Evolutionary conservation across 2,113 vertebrate species (phyloP).

Genomic region (Serinus canaria): DNA sequence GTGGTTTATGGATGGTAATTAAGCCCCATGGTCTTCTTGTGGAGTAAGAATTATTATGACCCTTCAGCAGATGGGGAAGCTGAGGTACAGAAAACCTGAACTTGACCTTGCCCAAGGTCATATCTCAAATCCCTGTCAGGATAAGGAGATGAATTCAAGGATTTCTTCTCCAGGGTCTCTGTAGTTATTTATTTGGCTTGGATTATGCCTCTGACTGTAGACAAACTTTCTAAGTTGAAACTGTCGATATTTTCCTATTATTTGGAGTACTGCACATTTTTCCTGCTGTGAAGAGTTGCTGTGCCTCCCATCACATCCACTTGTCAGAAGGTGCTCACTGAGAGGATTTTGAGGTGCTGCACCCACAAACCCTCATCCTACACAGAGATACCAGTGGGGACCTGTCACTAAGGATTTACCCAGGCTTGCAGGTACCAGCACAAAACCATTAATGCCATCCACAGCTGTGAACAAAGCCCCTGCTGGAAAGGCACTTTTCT

Average conservation of each 20-base stretch:
- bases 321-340: not conserved
- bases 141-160: not conserved
- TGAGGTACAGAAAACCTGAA: not conserved
- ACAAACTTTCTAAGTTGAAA: not conserved
- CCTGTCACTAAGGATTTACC: not conserved
- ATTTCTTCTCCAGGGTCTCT: not conserved
- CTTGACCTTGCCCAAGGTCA: slow-evolving; percentile 19
- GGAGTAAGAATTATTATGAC: slow-evolving; percentile 11
- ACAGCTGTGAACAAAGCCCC: not conserved
- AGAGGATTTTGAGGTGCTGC: not conserved
- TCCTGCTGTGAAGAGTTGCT: not conserved
- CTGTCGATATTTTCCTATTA: not conserved
- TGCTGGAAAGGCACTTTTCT: not conserved
- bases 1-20: slow-evolving; percentile 39
- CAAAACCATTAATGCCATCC: not conserved
- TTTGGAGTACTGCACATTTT: not conserved
- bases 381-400: not conserved
- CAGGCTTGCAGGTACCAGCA: not conserved
- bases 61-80: not conserved
- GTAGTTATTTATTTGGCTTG: not conserved
- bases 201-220: not conserved
- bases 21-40: not conserved
- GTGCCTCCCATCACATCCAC: not conserved
- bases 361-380: not conserved
- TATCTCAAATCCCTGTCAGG: not conserved